Percentiles rank a stretch among this genome's conserved stretches.
phyloP scores from a whole-genome alignment of 2,113 vertebrate species.

The Willisornis vidua region DNA sequence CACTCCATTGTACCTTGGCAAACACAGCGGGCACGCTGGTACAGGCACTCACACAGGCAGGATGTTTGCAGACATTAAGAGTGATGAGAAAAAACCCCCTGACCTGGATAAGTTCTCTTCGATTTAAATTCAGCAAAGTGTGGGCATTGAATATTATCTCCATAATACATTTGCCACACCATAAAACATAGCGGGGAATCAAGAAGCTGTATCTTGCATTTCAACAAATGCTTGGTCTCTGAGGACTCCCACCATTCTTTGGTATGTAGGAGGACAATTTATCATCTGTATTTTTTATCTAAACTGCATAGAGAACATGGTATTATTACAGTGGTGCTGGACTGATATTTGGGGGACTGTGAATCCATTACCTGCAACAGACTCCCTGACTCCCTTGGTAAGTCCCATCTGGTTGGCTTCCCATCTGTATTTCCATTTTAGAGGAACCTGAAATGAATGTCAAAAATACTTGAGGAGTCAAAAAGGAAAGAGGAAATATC shows the following conservation, averaged over 20 bases:
- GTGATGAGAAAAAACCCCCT: neutral
- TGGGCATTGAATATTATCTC: constrained; percentile 47
- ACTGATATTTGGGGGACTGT: neutral
- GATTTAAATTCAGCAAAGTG: constrained; percentile 41
- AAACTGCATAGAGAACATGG: neutral
- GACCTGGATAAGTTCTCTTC: constrained; percentile 25
- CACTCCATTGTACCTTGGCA: constrained; percentile 32
- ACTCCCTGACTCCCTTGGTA: neutral
- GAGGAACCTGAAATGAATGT: neutral
- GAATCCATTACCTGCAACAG: neutral
- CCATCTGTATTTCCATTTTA: neutral
- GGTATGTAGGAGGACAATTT: neutral
- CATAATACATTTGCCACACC: constrained; percentile 40
- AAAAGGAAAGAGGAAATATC: neutral
- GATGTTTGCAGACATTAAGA: constrained; percentile 33
- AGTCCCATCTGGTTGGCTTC: neutral
- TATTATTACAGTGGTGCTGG: neutral
- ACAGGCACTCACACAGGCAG: neutral
- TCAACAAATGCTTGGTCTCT: neutral
- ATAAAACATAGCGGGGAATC: constrained; percentile 24
- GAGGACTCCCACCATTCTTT: neutral
- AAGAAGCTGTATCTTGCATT: neutral
- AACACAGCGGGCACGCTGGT: neutral
- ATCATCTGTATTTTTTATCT: neutral
- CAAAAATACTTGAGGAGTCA: neutral